Base-by-base conservation (phyloP, 2,888 invertebrate genomes). In the Phortica magna region DNA sequence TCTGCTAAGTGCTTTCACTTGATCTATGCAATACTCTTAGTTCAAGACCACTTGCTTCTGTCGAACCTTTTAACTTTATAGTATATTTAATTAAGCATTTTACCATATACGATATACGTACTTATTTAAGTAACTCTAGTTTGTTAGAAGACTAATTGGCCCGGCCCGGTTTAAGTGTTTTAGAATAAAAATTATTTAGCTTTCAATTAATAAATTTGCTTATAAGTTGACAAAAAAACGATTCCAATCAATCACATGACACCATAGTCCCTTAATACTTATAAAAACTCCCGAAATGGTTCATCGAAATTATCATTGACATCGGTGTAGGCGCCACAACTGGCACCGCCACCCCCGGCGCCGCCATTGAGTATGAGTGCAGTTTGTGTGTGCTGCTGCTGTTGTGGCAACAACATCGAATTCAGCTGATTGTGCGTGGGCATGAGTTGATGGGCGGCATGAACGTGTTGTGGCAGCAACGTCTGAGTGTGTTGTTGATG, bases 241-340 rank as follows among this genome's bases (percentile, higher is more conserved):
- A 2, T 7, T 7, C 48, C 48, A 12, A 48, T 48, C 17, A 41
- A 67, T 42, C 67, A 43, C 43, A 67, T 43, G 5, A 72, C 41
- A 39, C 68, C 68, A 22, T 43, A 68, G 12, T 61, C 31, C 48
- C 41, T 31, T 48, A 72, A 61, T 19, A 7, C 80, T 91, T 91
- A 91, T 76, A 92, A 84, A 80, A 91, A 92, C 80, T 91, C 92
- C 81, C 91, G 89, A 82, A 92, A 91, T 10, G 91, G 91, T 78
- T 92, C 92, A 77, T 91, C 91, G 76, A 89, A 91, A 80, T 88
- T 91, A 79, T 89, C 91, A 79, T 89, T 90, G 75, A 89, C 90
- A 83, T 90, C 89, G 3, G 88, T 76, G 76, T 91, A 90, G 71
- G 76, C 82, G 39, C 76, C 70, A 0, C 68, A 55, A 14, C 75